Evolutionary conservation across 2,113 vertebrate species (phyloP), one percentile per base, ranked within the genome.

Genomic region (Bos javanicus): DNA sequence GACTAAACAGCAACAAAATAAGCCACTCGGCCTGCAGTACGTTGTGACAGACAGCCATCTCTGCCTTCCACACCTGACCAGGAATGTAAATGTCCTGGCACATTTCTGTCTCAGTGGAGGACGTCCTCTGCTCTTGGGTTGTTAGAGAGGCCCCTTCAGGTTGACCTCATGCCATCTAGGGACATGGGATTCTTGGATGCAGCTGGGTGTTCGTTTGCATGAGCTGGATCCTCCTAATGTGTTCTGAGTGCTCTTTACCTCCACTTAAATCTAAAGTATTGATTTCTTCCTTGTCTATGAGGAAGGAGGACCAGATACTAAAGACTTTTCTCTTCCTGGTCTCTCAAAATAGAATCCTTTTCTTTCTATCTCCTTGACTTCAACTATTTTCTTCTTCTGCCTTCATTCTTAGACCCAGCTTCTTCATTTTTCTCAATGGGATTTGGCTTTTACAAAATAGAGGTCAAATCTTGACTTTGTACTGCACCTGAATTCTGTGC

Each of bases 61-160:
- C n/a, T 80, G 39, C 30, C 28, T 93, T 91, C 48, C 21, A 15
- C 7, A 16, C 19, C 11, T 3, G 7, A 19, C 6, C 7, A 7
- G 26, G 16, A 23, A 7, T 13, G 8, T 17, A 15, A 50, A 81
- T 19, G 8, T 0, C 2, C 28, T 23, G 7, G 10, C 0, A 14
- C 5, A 15, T 6, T 19, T 33, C 15, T 1, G 4, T 10, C 64
- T 76, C 30, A 26, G n/a, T 56, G 16, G 5, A 15, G 7, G 26
- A 25, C 5, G 5, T 25, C 23, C 13, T 64, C 12, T 23, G 9
- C 8, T 33, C 28, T 87, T 12, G 28, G 3, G 3, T 2, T 60
- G n/a, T 30, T 28, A 16, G 0, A 8, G 6, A 23, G n/a, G 25
- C 1, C 12, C 8, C 9, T 33, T 64, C 3, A 4, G 28, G 26